Evolutionary conservation across 2,888 invertebrate genomes (phyloP), one percentile per base, ranked within the genome.

Genomic region (Limenitis camilla): DNA sequence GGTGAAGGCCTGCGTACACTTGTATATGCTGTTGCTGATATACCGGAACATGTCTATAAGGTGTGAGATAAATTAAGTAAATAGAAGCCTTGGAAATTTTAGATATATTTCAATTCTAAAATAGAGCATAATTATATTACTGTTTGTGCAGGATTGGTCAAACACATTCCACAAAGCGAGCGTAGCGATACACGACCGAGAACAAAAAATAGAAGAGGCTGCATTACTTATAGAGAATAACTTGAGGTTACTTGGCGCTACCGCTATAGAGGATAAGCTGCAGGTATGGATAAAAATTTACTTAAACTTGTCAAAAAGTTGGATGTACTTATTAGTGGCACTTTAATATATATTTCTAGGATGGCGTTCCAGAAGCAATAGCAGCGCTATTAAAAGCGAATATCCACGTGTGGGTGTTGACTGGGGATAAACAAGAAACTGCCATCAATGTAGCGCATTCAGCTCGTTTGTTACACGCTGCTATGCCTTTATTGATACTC

Each of bases 361-460:
- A 91, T 56, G 90, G 92, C 43, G 99, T 99, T 40, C 98, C 99
- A 1, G 98, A 99, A 78, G 96, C 98, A 52, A 98, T 99, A 72
- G 95, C 95, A 31, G 91, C 96, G 27, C 89, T 99, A 38, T 88
- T 97, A 52, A 93, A 95, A 74, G 99, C 99, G 9, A 97, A 96
- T 76, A 98, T 98, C 65, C 92, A 93, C 75, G 92, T 99, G 60
- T 99, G 99, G 99, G 96, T 99, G 52, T 88, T 99, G 67, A 99
- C 99, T 0, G 99, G 99, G 4, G 99, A 99, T 86, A 99, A 99
- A 81, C 97, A 98, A 82, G 99, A 99, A 88, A 99, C 99, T 27
- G 99, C 99, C 63, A 98, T 99, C 69, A 99, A 99, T 85, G 99
- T 99, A 74, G 99, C 98, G 42, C 96, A 97, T 81, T 97, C 98